Percentiles rank a stretch among this genome's conserved stretches.
Conservation (phyloP, 2,888 invertebrate species). For the Thalpophila matura region DNA sequence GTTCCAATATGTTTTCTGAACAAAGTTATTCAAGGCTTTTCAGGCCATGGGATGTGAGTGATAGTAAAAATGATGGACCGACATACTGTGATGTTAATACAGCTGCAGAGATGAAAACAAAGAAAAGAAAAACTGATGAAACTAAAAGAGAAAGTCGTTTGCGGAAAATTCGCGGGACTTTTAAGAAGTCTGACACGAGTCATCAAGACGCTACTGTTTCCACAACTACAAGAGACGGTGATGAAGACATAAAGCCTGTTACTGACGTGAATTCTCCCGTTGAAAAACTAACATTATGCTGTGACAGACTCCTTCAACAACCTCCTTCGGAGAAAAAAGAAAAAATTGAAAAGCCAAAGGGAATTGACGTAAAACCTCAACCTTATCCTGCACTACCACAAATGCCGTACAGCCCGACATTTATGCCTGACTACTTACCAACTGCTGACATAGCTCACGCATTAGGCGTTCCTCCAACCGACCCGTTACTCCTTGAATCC, state of each 20-base stretch:
- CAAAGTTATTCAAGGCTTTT: constrained; percentile 90
- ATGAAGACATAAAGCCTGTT: constrained; percentile 65
- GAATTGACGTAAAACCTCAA: constrained; percentile 49
- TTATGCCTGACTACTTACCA: constrained; percentile 82
- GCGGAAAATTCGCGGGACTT: constrained; percentile 85
- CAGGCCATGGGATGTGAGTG: constrained; percentile 91
- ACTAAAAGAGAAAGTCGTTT: constrained; percentile 82
- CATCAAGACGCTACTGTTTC: constrained; percentile 91
- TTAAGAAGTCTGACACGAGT: constrained; percentile 77
- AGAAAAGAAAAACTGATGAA: constrained; percentile 75
- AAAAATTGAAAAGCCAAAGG: constrained; percentile 53
- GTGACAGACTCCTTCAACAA: constrained; percentile 81
- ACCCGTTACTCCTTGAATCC: constrained; percentile 87
- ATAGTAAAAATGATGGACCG: constrained; percentile 69
- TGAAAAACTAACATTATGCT: constrained; percentile 80
- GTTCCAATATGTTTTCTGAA: constrained; percentile 80
- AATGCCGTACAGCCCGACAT: constrained; percentile 70
- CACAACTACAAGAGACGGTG: constrained; percentile 86
- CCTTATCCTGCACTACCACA: constrained; percentile 51
- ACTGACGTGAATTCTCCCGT: constrained; percentile 77
- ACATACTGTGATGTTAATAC: constrained; percentile 57
- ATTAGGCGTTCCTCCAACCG: constrained; percentile 85
- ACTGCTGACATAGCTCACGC: constrained; percentile 85
- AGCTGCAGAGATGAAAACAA: constrained; percentile 65
- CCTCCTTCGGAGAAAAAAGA: constrained; percentile 64